Base-by-base conservation (phyloP, 2,888 invertebrate species). In the Troilus luridus region DNA sequence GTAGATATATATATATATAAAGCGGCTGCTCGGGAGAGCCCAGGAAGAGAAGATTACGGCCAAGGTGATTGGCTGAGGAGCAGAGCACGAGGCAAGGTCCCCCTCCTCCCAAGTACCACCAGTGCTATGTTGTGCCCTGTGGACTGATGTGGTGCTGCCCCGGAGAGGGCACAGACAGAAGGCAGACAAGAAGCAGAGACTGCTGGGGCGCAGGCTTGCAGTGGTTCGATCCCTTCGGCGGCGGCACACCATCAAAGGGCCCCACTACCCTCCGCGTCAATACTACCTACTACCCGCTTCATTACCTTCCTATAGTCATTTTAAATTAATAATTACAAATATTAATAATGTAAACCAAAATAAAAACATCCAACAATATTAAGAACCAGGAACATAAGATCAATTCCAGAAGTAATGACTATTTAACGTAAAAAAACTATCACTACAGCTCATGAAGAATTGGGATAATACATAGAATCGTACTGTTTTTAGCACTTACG, bases 151-250 rank as follows among this genome's bases (percentile, higher is more conserved):
- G 41, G 41, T 41, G 41, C 41, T 41, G 41, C 41, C 41, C 10
- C 7, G n/a, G 10, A 9, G 27, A 8, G 27, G 41, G 27, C 14
- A 41, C 72, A 77, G 72, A 77, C 72, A 77, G 72, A 14, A 14
- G 72, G 72, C 41, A 77, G 72, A 77, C 72, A 77, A 77, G 72
- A 77, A 41, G 72, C 72, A 41, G 72, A 56, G 85, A n/a, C 9
- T 9, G 85, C 56, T 56, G 21, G 56, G n/a, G 56, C 56, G 85
- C 85, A 54, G 72, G 72, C 72, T 19, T 85, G 85, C 11, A 85
- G 56, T 11, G 56, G 85, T 85, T 85, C 85, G 85, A 85, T 85
- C 85, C 85, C 85, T 85, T 85, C 85, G 85, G 85, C 85, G 85
- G 56, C 85, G 85, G 85, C 85, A 85, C 56, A 85, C 85, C 85